Conservation (phyloP, 2,113 vertebrate genomes). For the Trichomycterus rosablanca region DNA sequence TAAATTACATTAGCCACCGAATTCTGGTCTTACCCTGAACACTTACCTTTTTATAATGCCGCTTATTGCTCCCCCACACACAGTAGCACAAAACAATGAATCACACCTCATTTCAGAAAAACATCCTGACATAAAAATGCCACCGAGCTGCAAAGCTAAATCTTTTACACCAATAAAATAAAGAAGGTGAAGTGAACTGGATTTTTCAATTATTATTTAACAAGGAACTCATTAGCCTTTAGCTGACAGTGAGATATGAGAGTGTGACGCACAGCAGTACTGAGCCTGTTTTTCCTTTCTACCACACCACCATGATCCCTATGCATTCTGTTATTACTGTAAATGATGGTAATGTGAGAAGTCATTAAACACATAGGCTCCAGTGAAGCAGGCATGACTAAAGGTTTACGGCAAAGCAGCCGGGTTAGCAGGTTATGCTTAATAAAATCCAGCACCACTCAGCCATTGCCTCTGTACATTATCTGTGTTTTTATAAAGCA, state of each 20-base stretch:
- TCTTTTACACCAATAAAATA: no score
- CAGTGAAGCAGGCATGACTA: background rate
- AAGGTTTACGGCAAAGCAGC: background rate
- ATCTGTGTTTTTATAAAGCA: background rate
- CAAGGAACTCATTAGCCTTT: conserved; percentile 25
- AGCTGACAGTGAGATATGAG: background rate
- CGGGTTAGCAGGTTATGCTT: background rate
- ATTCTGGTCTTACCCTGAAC: no score
- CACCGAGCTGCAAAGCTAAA: no score
- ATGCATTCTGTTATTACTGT: conserved; percentile 14
- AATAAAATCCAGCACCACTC: background rate
- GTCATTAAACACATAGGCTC: conserved; percentile 23
- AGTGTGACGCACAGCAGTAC: conserved; percentile 22
- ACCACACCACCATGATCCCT: background rate
- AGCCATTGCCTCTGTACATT: background rate
- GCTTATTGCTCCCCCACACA: no score
- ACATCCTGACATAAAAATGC: no score
- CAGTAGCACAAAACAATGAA: no score
- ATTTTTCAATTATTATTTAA: conserved; percentile 27
- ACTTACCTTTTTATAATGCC: no score
- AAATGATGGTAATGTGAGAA: conserved; percentile 4
- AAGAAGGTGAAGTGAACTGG: no score
- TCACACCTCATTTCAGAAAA: no score
- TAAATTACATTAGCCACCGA: conserved; percentile 9
- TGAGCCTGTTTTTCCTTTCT: background rate